A percentile compares a stretch with the other conserved stretches of the same genome.
These are phyloP conservation scores for Dysmachus trigonus DNA, from an alignment of 2,888 invertebrate species.

Conservation along the genomic window DNA sequence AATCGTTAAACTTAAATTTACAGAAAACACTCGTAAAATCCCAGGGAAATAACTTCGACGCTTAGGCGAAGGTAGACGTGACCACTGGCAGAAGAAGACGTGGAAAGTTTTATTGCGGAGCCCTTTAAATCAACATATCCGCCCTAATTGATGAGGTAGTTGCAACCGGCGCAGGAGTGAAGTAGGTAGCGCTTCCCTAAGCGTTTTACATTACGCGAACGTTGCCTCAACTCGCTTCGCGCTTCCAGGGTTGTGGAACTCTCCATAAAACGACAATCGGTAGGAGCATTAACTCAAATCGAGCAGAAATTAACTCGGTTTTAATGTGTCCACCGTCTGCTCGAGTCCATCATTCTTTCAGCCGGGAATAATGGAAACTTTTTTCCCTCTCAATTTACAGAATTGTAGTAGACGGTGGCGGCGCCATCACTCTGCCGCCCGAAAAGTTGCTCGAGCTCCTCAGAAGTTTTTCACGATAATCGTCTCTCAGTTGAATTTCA, in stretches of 20 bases:
- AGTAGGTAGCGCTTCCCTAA: not conserved
- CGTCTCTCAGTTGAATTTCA: not conserved
- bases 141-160: not conserved
- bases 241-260: not conserved
- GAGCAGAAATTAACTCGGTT: slow-evolving; percentile 32
- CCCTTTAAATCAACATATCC: slow-evolving; percentile 12
- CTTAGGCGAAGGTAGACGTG: not conserved
- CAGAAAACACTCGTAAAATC: not conserved
- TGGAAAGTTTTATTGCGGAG: not conserved
- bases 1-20: not conserved
- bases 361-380: slow-evolving; percentile 11
- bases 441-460: not conserved
- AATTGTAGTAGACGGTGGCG: not conserved
- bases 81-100: not conserved
- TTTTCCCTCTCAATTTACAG: not conserved
- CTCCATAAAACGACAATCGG: slow-evolving; percentile 23
- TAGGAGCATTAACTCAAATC: slow-evolving; percentile 35
- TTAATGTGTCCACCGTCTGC: slow-evolving; percentile 34
- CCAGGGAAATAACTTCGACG: not conserved
- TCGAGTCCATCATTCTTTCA: slow-evolving; percentile 23
- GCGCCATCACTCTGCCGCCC: not conserved
- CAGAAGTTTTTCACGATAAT: slow-evolving; percentile 1
- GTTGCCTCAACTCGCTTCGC: not conserved
- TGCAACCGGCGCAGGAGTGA: not conserved
- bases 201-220: not conserved